Evolutionary conservation across 1,140 invertebrate species (phyloP).

Genomic region (Drosophila micromelanica): DNA sequence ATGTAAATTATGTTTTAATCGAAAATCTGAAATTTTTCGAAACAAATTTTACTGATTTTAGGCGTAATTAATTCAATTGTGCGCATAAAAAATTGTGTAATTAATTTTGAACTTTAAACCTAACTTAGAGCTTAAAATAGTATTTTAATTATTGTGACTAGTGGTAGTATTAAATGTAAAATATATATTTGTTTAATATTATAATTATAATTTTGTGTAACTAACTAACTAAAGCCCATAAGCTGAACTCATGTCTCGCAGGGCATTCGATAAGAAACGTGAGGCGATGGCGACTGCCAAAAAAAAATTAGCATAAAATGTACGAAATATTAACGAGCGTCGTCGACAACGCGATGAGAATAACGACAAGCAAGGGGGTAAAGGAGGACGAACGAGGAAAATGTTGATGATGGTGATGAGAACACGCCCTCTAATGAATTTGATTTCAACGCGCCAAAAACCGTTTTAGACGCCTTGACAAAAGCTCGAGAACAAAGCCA

Average conservation of each 20-base stretch:
- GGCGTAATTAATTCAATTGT: too few relatives aligned
- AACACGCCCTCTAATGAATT: slow-evolving; percentile 69
- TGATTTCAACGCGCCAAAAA: slow-evolving; percentile 45
- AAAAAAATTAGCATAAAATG: slow-evolving; percentile 80
- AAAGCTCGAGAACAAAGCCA: neutral
- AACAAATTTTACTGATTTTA: too few relatives aligned
- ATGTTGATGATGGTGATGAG: slow-evolving; percentile 20
- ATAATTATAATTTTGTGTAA: too few relatives aligned
- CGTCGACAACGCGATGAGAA: slow-evolving; percentile 41
- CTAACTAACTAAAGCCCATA: slow-evolving; percentile 32
- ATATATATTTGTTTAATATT: too few relatives aligned
- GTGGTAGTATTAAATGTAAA: too few relatives aligned
- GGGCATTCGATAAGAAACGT: slow-evolving; percentile 49
- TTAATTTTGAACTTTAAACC: too few relatives aligned
- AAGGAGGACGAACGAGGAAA: neutral
- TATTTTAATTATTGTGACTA: too few relatives aligned
- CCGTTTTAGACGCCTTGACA: neutral
- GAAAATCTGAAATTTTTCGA: too few relatives aligned
- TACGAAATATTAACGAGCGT: slow-evolving; percentile 73
- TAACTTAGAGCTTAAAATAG: too few relatives aligned
- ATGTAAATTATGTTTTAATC: too few relatives aligned
- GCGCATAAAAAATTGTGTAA: too few relatives aligned
- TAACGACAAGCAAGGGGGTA: neutral
- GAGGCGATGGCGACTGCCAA: slow-evolving; percentile 50
- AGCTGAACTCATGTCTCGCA: slow-evolving; percentile 38